Percentiles rank a stretch among this genome's conserved stretches.
These are phyloP conservation scores for Dasyurus viverrinus DNA, from an alignment of 2,113 vertebrate genomes.

Conservation along the genomic window DNA sequence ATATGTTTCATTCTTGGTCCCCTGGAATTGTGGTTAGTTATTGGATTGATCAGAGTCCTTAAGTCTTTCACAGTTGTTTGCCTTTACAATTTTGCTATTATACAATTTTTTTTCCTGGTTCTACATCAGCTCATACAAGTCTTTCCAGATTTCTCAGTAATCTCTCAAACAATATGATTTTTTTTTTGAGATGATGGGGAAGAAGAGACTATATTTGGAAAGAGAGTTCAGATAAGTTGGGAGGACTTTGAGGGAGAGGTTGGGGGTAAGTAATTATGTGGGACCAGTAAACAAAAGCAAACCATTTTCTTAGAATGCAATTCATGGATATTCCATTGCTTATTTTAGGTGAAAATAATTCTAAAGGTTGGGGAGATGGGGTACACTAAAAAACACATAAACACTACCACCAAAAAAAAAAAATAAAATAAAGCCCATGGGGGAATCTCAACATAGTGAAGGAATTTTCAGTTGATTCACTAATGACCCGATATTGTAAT, in stretches of 20 bases:
- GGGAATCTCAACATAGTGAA: neutral
- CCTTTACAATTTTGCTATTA: neutral
- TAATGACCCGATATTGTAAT: neutral
- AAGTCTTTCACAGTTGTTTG: neutral
- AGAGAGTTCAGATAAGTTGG: neutral
- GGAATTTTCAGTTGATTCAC: neutral
- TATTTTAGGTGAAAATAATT: neutral
- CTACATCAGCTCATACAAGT: neutral
- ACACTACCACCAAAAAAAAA: too few relatives aligned
- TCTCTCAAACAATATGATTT: neutral
- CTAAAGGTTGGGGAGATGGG: neutral
- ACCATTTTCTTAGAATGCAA: neutral
- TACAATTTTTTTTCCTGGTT: neutral
- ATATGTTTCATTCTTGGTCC: neutral
- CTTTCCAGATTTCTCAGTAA: neutral
- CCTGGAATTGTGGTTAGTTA: neutral
- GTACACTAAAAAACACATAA: neutral
- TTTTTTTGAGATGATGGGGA: neutral
- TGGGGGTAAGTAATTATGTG: neutral
- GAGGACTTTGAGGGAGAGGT: neutral
- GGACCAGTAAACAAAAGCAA: neutral
- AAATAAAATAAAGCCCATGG: neutral
- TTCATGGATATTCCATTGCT: neutral
- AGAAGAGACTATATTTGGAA: neutral
- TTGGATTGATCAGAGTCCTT: neutral